phyloP scores from a whole-genome alignment of 2,113 vertebrate species.

The Psittacara wagleri region DNA sequence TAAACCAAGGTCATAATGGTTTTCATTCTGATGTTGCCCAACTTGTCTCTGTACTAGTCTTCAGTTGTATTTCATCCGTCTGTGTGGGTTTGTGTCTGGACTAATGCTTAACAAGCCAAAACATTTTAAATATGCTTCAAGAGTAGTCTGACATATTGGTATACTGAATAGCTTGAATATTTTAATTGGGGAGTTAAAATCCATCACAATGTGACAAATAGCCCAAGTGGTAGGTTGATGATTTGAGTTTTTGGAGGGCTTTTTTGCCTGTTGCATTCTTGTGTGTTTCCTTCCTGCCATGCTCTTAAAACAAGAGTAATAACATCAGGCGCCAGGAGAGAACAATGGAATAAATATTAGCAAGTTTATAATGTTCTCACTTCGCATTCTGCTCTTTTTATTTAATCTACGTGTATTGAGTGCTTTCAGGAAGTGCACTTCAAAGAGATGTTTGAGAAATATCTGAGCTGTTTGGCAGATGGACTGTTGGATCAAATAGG shows the following conservation, averaged over 20 bases:
- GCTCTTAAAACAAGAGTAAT: background rate
- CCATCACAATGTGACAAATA: background rate
- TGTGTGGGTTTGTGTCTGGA: background rate
- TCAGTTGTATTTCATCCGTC: background rate
- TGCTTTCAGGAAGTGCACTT: background rate
- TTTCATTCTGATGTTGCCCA: background rate
- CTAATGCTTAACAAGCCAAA: background rate
- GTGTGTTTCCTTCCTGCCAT: background rate
- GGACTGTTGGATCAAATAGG: background rate
- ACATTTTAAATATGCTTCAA: background rate
- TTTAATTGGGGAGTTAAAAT: slow-evolving; percentile 29
- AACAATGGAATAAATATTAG: background rate
- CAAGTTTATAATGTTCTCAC: background rate
- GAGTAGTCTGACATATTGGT: slow-evolving; percentile 15
- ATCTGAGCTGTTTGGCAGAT: background rate
- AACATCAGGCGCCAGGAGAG: background rate
- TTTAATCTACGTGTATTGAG: background rate
- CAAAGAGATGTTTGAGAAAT: background rate
- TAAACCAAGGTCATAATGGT: background rate
- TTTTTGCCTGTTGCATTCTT: slow-evolving; percentile 31
- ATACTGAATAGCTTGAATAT: background rate
- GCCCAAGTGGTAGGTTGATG: background rate
- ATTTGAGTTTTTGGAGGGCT: slow-evolving; percentile 39
- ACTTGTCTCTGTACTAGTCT: background rate
- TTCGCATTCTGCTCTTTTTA: background rate